Evolutionary conservation across 2,888 invertebrate genomes (phyloP).

Genomic region (Drosophila diplacantha): DNA sequence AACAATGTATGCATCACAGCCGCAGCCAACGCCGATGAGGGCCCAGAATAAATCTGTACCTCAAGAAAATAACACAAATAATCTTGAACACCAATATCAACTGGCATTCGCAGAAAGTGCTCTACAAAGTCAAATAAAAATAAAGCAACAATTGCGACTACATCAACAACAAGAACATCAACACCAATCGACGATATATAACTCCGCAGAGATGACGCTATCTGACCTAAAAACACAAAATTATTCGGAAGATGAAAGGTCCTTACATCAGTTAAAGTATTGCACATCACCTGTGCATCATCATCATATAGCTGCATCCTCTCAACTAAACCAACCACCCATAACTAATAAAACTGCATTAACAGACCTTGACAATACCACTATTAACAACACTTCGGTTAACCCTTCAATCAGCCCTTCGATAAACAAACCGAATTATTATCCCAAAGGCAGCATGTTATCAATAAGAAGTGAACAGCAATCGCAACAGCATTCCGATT

Average conservation of each 20-base stretch:
- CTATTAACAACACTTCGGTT: conserved; percentile 1
- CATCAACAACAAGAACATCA: conserved; percentile 20
- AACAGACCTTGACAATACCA: conserved; percentile 16
- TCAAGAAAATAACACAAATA: conserved; percentile 6
- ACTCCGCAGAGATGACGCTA: neutral
- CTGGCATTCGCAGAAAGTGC: conserved; percentile 39
- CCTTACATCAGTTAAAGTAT: neutral
- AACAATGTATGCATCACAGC: conserved; percentile 10
- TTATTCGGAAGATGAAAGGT: neutral
- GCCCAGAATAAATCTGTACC: conserved; percentile 1
- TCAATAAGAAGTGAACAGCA: conserved; percentile 74
- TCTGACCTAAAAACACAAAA: neutral
- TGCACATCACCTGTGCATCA: conserved; percentile 2
- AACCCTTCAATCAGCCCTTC: neutral
- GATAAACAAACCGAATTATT: conserved; percentile 9
- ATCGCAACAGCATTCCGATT: conserved; percentile 82
- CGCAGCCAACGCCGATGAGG: conserved; percentile 9
- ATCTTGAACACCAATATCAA: conserved; percentile 13
- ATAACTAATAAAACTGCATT: conserved; percentile 32
- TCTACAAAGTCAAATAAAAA: conserved; percentile 53
- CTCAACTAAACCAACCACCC: conserved; percentile 37
- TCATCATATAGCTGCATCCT: neutral
- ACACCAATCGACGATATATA: conserved; percentile 10
- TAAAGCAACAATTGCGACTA: conserved; percentile 53
- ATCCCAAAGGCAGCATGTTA: conserved; percentile 51